Evolutionary conservation across 2,888 invertebrate genomes (phyloP).

Genomic region (Darwinula stevensoni): DNA sequence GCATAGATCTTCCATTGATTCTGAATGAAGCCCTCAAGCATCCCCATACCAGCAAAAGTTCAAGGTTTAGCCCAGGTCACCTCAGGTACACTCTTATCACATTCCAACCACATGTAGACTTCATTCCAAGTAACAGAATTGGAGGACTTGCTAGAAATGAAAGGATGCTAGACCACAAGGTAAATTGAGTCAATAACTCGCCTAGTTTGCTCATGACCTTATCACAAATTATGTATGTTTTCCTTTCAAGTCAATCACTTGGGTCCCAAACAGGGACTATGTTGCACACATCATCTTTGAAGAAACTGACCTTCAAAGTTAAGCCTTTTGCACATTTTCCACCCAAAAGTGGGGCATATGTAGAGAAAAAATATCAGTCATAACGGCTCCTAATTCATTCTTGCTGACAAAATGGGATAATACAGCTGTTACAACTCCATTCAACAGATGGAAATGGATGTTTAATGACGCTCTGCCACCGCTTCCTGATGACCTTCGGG

Average conservation of each 20-base stretch:
- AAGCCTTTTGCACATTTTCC: conserved; percentile 28
- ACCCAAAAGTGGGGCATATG: conserved; percentile 37
- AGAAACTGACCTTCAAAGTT: conserved; percentile 40
- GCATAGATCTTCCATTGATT: conserved; percentile 33
- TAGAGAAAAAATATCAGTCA: conserved; percentile 57
- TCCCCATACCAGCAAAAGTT: conserved; percentile 30
- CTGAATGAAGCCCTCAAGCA: conserved; percentile 34
- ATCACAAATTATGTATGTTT: conserved; percentile 52
- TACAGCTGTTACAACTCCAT: conserved; percentile 31
- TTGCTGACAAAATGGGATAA: conserved; percentile 35
- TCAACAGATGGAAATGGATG: conserved; percentile 44
- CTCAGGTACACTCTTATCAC: conserved; percentile 36
- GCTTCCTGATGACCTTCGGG: conserved; percentile 45
- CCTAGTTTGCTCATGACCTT: conserved; percentile 47
- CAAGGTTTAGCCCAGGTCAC: conserved; percentile 54
- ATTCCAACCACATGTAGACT: conserved; percentile 29
- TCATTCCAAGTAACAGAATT: conserved; percentile 35
- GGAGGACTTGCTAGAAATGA: no score
- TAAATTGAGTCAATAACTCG: conserved; percentile 48
- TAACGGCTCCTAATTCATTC: conserved; percentile 42
- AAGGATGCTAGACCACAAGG: conserved; percentile 43
- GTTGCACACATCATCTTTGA: conserved; percentile 72
- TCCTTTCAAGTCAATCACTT: conserved; percentile 60
- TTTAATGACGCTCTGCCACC: conserved; percentile 36
- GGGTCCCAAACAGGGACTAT: conserved; percentile 64